Base-by-base conservation (phyloP, 2,113 vertebrate species). In the Mola mola region DNA sequence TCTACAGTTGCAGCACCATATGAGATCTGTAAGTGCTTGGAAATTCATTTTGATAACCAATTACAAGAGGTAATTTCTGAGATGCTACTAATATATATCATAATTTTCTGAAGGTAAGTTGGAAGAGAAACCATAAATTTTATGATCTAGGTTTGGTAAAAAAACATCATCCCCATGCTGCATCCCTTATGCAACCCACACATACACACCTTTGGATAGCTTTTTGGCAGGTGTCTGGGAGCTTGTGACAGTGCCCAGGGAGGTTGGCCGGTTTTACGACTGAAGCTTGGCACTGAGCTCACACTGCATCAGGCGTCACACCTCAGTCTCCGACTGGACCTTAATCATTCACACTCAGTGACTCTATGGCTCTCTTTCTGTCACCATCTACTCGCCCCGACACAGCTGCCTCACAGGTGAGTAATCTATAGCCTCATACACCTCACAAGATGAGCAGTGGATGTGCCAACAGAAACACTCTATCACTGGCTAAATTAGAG, bases 201-300 rank as follows among this genome's bases (percentile, higher is more conserved):
- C 52, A 43, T 17, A 42, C 34, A 60, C 37, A 22, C 25, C 25
- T 21, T 13, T 4, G 0, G 0, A 20, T 13, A 42, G 50, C 11
- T 2, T 38, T 34, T 44, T 2, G 13, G 53, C 66, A 72, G 73
- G 53, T 49, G 26, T 63, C 50, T 17, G 10, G 61, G 24, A 42
- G 57, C 57, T 38, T n/a, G n/a, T n/a, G n/a, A n/a, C n/a, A n/a
- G n/a, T n/a, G 52, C 68, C 56, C 61, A 31, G 60, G 53, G 34
- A 78, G 68, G 42, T 52, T 44, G 65, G 44, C 53, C 50, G 57
- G 8, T 57, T 84, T 78, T 67, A 71, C 0, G 20, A 70, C 49
- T 50, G 55, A 72, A 43, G 22, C 34, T 19, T 70, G 59, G 53
- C 66, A 57, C 51, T 2, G 36, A 68, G 51, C 17, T 5, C 6